Percentiles rank a stretch among this genome's conserved stretches.
Conservation (phyloP, 64 coral and sea anemone species). For the Montipora foliosa region DNA sequence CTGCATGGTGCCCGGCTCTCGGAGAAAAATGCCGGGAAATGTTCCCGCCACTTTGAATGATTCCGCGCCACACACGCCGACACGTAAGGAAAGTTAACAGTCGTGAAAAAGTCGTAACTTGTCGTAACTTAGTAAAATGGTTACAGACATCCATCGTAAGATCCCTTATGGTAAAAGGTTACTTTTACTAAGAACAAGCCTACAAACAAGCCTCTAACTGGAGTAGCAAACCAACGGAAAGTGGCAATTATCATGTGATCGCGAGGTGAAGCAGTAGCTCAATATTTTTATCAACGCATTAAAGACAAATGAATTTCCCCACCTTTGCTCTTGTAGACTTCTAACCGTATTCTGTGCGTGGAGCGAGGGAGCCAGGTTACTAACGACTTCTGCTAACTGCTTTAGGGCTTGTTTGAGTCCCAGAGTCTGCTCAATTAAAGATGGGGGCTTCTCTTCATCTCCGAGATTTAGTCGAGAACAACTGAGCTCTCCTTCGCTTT, state of each 20-base stretch:
- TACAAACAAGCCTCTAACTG: neutral
- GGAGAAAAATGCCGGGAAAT: neutral
- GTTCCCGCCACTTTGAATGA: neutral
- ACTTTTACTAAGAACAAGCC: neutral
- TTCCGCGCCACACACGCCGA: neutral
- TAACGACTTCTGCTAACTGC: slow-evolving; percentile 60
- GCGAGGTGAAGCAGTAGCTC: too few relatives aligned
- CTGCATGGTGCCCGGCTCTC: too few relatives aligned
- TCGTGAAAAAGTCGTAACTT: neutral
- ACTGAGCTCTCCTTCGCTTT: slow-evolving; percentile 1
- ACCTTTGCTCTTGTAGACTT: slow-evolving; percentile 77
- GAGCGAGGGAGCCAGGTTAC: slow-evolving; percentile 39
- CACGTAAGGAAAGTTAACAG: neutral
- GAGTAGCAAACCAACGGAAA: neutral
- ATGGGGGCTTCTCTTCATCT: slow-evolving; percentile 15
- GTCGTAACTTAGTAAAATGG: neutral
- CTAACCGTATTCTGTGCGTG: slow-evolving; percentile 36
- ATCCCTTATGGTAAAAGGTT: neutral
- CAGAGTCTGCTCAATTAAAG: slow-evolving; percentile 60
- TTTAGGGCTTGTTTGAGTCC: slow-evolving; percentile 73
- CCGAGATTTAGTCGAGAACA: neutral
- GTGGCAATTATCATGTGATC: too few relatives aligned
- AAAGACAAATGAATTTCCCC: too few relatives aligned
- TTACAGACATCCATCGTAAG: neutral
- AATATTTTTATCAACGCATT: too few relatives aligned